Evolutionary conservation across 2,888 invertebrate species (phyloP), one percentile per base, ranked within the genome.

Genomic region (Morpho deidamia): DNA sequence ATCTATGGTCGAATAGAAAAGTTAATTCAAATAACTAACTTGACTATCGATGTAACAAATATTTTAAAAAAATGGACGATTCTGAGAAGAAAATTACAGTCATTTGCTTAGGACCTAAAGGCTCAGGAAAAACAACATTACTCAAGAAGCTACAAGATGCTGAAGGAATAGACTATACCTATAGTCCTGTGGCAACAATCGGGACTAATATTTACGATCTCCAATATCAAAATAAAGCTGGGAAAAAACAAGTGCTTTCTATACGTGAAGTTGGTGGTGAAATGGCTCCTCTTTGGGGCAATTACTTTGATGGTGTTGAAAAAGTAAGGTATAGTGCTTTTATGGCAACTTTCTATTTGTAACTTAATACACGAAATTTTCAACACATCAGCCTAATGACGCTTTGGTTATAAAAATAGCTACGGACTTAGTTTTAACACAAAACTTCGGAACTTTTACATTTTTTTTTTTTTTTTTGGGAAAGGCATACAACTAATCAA

Each of bases 221-320:
- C 11, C 63, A 72, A 64, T 90, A 92, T 45, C 68, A 90, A 2
- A 86, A 83, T 61, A 89, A 85, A 62, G 70, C 77, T 9, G 90
- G 89, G 42, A 91, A 88, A 64, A 91, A 91, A 68, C 86, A 90
- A 69, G 84, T 89, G 52, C 72, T 92, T 4, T 78, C 83, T 7
- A 87, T 96, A 11, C 83, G 95, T 49, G 96, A 96, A 81, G 88
- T 96, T 32, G 96, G 96, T 0, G 96, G 96, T 2, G 91, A 92
- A 60, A 95, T 96, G 94, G 95, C 95, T 49, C 94, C 95, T 4
- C 86, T 96, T 48, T 96, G 96, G 96, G 91, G 91, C 14, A 94
- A 93, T 70, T 96, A 96, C 74, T 94, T 94, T 62, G 91, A 91
- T 42, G 92, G 92, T 48, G 75, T 92, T 32, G 89, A 91, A 56